Conservation (phyloP, 2,888 invertebrate genomes). For the Sthenelais limicola region DNA sequence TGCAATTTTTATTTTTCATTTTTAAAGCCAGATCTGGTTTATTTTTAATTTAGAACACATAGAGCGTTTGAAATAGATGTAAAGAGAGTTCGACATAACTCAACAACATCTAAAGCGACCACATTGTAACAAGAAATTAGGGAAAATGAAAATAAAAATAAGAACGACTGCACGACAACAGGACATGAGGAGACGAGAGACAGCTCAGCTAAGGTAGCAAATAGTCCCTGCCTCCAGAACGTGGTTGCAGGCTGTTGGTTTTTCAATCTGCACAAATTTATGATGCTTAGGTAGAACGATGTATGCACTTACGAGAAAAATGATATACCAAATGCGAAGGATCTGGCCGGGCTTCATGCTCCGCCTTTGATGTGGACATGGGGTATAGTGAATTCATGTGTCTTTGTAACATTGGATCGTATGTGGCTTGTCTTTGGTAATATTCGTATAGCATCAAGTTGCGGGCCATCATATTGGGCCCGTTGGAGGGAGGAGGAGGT, state of each 20-base stretch:
- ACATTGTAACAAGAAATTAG: not conserved
- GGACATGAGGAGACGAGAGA: no score
- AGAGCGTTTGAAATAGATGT: no score
- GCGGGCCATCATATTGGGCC: slow-evolving; percentile 38
- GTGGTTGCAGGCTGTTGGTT: not conserved
- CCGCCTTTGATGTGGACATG: slow-evolving; percentile 36
- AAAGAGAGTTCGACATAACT: no score
- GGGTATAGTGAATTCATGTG: slow-evolving; percentile 23
- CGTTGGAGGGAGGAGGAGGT: slow-evolving; percentile 39
- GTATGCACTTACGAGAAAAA: slow-evolving; percentile 38
- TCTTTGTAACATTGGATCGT: slow-evolving; percentile 36
- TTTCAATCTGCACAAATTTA: not conserved
- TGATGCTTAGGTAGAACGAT: not conserved
- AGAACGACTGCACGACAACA: not conserved
- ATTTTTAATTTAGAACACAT: no score
- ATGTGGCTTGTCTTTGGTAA: slow-evolving; percentile 40
- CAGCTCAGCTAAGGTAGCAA: slow-evolving; percentile 22
- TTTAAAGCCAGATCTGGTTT: no score
- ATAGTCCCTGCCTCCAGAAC: slow-evolving; percentile 20
- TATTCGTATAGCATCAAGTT: slow-evolving; percentile 40
- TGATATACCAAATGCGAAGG: slow-evolving; percentile 41
- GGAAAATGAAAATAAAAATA: not conserved
- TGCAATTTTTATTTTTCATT: no score
- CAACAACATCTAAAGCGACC: no score
- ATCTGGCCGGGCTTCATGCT: slow-evolving; percentile 20